Percentiles rank a stretch among this genome's conserved stretches.
phyloP scores from a whole-genome alignment of 2,797 vertebrate species.

The Champsocephalus gunnari region DNA sequence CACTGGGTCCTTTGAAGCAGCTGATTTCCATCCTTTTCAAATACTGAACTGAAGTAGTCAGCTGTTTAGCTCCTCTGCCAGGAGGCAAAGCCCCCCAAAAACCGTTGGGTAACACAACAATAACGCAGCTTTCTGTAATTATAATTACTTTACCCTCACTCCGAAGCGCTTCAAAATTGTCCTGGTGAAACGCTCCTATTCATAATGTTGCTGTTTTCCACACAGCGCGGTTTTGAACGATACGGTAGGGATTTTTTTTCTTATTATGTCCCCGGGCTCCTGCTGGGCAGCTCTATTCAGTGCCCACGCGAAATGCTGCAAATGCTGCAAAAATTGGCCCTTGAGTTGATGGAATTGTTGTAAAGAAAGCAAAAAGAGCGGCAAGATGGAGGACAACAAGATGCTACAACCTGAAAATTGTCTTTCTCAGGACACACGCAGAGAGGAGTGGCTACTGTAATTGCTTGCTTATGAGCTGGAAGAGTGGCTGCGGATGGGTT shows the following conservation, averaged over 20 bases:
- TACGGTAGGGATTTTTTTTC: slow-evolving; percentile 7
- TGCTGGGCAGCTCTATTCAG: slow-evolving; percentile 47
- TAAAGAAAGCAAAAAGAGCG: slow-evolving; percentile 39
- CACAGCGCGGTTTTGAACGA: slow-evolving; percentile 15
- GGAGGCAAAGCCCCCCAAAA: slow-evolving; percentile 9
- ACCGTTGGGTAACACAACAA: slow-evolving; percentile 25
- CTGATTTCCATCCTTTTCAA: slow-evolving; percentile 39
- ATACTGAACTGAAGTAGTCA: slow-evolving; percentile 21
- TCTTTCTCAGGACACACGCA: slow-evolving; percentile 66
- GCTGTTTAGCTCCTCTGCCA: slow-evolving; percentile 26
- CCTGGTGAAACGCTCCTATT: slow-evolving; percentile 2
- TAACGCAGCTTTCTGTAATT: slow-evolving; percentile 39
- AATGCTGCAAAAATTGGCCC: slow-evolving; percentile 52
- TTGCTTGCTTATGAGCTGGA: slow-evolving; percentile 64
- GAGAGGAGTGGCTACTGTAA: slow-evolving; percentile 58
- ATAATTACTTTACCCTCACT: slow-evolving; percentile 26
- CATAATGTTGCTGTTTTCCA: slow-evolving; percentile 17
- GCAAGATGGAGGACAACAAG: slow-evolving; percentile 54
- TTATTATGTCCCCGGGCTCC: slow-evolving; percentile 27
- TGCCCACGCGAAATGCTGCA: slow-evolving; percentile 32
- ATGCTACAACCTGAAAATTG: slow-evolving; percentile 70
- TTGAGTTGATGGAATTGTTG: slow-evolving; percentile 47
- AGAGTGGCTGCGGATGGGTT: slow-evolving; percentile 43
- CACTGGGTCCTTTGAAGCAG: slow-evolving; percentile 31
- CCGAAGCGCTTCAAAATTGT: slow-evolving; percentile 20